Conservation (phyloP, 2,888 invertebrate species). For the Acanthosepion lycidas region DNA sequence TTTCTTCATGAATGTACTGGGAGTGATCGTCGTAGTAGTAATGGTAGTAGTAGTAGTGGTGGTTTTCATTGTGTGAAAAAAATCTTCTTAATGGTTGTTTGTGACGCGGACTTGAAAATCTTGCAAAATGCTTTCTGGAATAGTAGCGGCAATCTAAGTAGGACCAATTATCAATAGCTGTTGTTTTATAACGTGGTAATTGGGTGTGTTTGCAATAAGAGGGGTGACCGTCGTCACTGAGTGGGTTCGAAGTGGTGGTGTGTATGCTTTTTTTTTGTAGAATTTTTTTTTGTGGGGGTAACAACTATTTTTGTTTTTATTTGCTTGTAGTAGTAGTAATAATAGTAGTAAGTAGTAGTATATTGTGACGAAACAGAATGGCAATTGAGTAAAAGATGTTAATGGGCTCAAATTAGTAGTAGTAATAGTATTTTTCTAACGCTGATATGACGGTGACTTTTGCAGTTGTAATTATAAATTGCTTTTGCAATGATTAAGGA, state of each 20-base stretch:
- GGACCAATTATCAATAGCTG: neutral
- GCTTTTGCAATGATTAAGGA: neutral
- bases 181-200: neutral
- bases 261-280: neutral
- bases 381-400: neutral
- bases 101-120: neutral
- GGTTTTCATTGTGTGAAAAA: neutral
- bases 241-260: neutral
- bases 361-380: neutral
- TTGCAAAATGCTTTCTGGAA: neutral
- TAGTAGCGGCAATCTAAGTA: neutral
- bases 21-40: neutral
- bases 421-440: neutral
- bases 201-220: neutral
- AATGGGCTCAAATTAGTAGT: neutral
- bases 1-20: neutral
- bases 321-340: neutral
- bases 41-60: neutral
- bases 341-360: neutral
- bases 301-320: neutral
- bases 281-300: neutral
- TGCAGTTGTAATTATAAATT: neutral
- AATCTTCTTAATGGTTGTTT: neutral
- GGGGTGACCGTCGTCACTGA: neutral
- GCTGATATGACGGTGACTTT: neutral